Evolutionary conservation across 2,888 invertebrate genomes (phyloP), one percentile per base, ranked within the genome.

Genomic region (Drosophila limbata): DNA sequence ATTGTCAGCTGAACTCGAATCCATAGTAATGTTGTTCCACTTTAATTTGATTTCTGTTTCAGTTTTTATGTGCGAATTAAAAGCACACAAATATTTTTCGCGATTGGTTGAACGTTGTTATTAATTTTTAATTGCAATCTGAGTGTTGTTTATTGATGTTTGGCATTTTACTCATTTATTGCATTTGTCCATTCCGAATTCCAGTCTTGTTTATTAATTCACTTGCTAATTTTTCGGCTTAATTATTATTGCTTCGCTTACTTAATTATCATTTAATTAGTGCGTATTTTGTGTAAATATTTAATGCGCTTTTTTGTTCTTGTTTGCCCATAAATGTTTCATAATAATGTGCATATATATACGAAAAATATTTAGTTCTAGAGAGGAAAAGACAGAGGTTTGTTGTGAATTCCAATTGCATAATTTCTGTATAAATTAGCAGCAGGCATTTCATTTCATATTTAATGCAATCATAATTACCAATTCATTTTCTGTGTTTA

Each of bases 81-180:
- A 55, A 52, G 39, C 67, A 8, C 25, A 35, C 19, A 61, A 60
- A 72, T 55, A 47, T 51, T 52, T 50, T 48, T 50, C 28, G 47
- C 37, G 4, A 39, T 68, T 60, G 33, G 45, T 39, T 56, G 68
- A 56, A 45, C 37, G 15, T 53, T 47, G 33, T 75, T 64, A 79
- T 79, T 72, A 75, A 79, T 72, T 62, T 75, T 82, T 79, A 82
- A 79, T 79, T 79, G 82, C 76, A 60, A 69, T 75, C 75, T 65
- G 69, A 79, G 64, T 69, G 64, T 39, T 72, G 61, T 70, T 81
- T 65, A 79, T 79, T 72, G 79, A 79, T 72, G 56, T 79, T 79
- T 70, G 59, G 33, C 74, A 60, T 73, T 79, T 69, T 65, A 71
- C 82, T 79, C 62, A 50, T 50, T 69, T 76, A 65, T 65, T 64